Evolutionary conservation across 2,888 invertebrate species (phyloP).

Genomic region (Phanerotoma sp.): DNA sequence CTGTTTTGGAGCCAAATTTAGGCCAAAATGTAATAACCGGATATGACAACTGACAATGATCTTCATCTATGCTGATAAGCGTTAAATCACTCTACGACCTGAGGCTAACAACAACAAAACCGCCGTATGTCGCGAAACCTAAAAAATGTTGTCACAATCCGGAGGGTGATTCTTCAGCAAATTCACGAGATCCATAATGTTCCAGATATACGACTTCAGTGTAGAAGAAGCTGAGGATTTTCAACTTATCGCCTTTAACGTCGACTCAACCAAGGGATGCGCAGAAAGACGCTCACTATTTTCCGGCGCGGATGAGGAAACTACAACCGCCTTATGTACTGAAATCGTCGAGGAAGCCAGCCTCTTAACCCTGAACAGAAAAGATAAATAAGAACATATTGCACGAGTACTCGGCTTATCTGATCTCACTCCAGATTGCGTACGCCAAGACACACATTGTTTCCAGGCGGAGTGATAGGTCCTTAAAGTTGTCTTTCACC

Average conservation of each 20-base stretch:
- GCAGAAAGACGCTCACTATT: background rate
- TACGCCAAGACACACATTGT: conserved; percentile 10
- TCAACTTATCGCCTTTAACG: conserved; percentile 13
- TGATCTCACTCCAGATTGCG: background rate
- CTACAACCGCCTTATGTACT: conserved; percentile 9
- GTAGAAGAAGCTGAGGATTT: background rate
- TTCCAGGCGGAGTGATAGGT: conserved; percentile 14
- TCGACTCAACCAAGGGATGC: conserved; percentile 9
- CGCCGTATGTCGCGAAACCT: too few relatives aligned
- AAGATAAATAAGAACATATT: conserved; percentile 1
- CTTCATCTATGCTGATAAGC: too few relatives aligned
- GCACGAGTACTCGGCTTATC: conserved; percentile 3
- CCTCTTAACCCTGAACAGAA: conserved; percentile 1
- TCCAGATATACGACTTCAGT: background rate
- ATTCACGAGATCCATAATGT: background rate
- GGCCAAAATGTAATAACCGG: too few relatives aligned
- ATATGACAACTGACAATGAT: too few relatives aligned
- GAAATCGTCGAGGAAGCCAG: conserved; percentile 7
- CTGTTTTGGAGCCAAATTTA: too few relatives aligned
- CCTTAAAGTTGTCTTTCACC: conserved; percentile 11
- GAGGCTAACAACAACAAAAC: too few relatives aligned
- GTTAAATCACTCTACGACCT: too few relatives aligned
- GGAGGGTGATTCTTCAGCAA: too few relatives aligned
- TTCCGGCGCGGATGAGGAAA: background rate
- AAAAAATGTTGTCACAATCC: too few relatives aligned